Percentiles rank a stretch among this genome's conserved stretches.
Evolutionary conservation across 2,888 invertebrate species (phyloP).

Genomic region (Troides aeacus): DNA sequence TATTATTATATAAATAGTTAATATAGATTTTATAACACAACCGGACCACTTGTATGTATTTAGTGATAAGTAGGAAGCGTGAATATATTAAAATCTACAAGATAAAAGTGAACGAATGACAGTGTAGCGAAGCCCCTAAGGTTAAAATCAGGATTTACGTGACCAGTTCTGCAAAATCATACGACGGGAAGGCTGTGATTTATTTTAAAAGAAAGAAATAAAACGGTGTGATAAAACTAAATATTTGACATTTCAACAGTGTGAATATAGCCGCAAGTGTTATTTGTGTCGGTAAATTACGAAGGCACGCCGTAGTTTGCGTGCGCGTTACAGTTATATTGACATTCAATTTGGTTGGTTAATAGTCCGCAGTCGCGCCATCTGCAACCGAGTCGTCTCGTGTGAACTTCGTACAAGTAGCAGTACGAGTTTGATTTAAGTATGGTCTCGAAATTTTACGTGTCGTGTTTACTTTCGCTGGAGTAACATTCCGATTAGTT

Average conservation of each 20-base stretch:
- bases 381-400: constrained; percentile 50
- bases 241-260: constrained; percentile 62
- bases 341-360: constrained; percentile 49
- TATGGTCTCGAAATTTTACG: constrained; percentile 62
- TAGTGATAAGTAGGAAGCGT: constrained; percentile 49
- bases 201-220: constrained; percentile 44
- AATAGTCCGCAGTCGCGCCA: constrained; percentile 58
- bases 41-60: constrained; percentile 42
- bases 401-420: constrained; percentile 57
- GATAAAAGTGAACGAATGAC: constrained; percentile 49
- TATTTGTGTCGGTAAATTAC: constrained; percentile 46
- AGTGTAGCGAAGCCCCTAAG: constrained; percentile 60
- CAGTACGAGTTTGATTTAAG: constrained; percentile 53
- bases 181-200: constrained; percentile 59
- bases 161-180: constrained; percentile 44
- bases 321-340: constrained; percentile 39
- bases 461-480: constrained; percentile 70
- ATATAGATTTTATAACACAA: constrained; percentile 52
- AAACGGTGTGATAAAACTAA: constrained; percentile 46
- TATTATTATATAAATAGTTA: constrained; percentile 56
- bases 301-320: constrained; percentile 41
- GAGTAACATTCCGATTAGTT: constrained; percentile 40
- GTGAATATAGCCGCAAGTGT: constrained; percentile 62
- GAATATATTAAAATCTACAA: constrained; percentile 41
- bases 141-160: constrained; percentile 56